Percentiles rank a stretch among this genome's conserved stretches.
phyloP scores from a whole-genome alignment of 2,888 invertebrate species.

The Acanthosepion pharaonis region DNA sequence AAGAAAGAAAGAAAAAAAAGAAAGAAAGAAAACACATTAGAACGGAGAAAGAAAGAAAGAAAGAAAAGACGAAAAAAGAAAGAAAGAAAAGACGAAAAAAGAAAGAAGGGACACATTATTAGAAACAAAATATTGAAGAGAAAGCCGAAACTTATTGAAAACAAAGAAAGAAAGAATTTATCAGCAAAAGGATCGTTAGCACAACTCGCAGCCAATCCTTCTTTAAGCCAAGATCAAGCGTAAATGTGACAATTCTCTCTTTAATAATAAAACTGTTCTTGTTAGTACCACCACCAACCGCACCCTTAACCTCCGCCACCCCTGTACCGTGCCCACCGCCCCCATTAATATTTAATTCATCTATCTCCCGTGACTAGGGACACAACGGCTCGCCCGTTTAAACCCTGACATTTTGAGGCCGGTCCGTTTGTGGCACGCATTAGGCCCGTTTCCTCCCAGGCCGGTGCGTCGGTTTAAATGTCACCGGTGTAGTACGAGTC shows the following conservation, averaged over 20 bases:
- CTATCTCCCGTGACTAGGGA: conserved; percentile 33
- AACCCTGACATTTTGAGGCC: conserved; percentile 33
- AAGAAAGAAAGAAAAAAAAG: background rate
- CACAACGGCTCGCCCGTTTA: conserved; percentile 33
- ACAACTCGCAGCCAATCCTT: background rate
- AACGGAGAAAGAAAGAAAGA: background rate
- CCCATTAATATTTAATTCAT: conserved; percentile 33
- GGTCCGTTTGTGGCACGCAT: conserved; percentile 33
- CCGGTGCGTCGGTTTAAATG: background rate
- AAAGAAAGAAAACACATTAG: no score
- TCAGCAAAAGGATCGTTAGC: background rate
- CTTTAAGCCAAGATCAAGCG: background rate
- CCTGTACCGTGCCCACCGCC: background rate
- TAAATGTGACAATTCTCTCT: background rate
- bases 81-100: background rate
- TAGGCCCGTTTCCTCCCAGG: conserved; percentile 33
- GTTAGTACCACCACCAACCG: background rate
- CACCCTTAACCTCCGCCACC: background rate
- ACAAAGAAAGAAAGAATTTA: background rate
- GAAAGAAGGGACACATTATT: no score
- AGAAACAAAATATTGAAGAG: no score
- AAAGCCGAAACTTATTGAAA: background rate
- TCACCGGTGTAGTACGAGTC: background rate
- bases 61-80: background rate
- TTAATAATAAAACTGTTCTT: conserved; percentile 20